Evolutionary conservation across 2,888 invertebrate species (phyloP).

Genomic region (Xestia rhomboidea): DNA sequence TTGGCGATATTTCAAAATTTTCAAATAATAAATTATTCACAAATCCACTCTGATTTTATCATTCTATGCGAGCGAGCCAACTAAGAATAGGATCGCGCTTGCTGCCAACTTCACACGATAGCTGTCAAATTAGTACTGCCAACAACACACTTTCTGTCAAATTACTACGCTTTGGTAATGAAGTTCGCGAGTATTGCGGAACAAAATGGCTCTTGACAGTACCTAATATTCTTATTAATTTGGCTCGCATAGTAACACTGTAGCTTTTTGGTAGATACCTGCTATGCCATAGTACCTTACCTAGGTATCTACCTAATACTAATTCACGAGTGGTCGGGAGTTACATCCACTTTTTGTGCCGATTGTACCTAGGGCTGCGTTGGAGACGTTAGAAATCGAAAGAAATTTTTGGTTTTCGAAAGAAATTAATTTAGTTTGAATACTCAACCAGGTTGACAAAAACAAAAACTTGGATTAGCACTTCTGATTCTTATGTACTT

Average conservation of each 20-base stretch:
- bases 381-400: neutral
- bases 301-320: too few relatives aligned
- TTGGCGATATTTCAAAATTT: too few relatives aligned
- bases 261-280: neutral
- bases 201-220: too few relatives aligned
- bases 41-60: neutral
- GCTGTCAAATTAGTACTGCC: too few relatives aligned
- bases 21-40: neutral
- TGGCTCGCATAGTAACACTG: neutral
- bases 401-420: neutral
- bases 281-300: too few relatives aligned
- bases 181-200: too few relatives aligned
- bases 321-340: neutral
- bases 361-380: neutral
- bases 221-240: too few relatives aligned
- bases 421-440: neutral
- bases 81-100: too few relatives aligned
- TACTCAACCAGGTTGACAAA: conserved; percentile 7
- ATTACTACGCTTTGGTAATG: too few relatives aligned
- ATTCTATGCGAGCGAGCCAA: too few relatives aligned
- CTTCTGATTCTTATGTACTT: neutral
- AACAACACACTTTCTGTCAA: too few relatives aligned
- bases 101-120: too few relatives aligned
- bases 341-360: neutral
- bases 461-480: conserved; percentile 32